Base-by-base conservation (phyloP, 2,888 invertebrate genomes). In the Campopleginae sp. region DNA sequence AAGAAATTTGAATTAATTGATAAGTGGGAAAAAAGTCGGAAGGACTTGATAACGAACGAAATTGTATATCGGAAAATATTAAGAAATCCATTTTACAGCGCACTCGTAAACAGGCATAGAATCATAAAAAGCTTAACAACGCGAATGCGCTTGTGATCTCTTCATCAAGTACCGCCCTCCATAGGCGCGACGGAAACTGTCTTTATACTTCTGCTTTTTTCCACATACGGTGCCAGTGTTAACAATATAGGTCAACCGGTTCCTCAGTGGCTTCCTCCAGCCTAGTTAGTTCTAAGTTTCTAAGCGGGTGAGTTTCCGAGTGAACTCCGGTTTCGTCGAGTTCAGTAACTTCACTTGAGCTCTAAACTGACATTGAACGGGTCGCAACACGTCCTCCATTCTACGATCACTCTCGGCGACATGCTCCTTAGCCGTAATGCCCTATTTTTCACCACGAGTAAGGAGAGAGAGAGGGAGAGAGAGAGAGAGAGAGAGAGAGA, bases 341-440 rank as follows among this genome's bases (percentile, higher is more conserved):
- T 44, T 46, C 68, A 51, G 31, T 48, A 48, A 51, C 48, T 71
- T 48, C 27, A 68, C 68, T 71, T 33, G n/a, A 71, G 33, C 42
- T 71, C 33, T 51, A n/a, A 31, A 33, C 31, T 33, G 33, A 51
- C 70, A 31, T 74, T 48, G 72, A 78, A 76, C 46, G 46, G 19
- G 54, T 54, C 61, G 70, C 48, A 83, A 81, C 48, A 44, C 44
- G 44, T 68, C 14, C 44, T 68, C 27, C 46, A 46, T 68, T 27
- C 23, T 46, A 14, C 68, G 27, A 46, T 44, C 27, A 17, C 31
- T 68, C 7, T 12, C 4, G 7, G 14, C n/a, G 46, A 46, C 68
- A 44, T 68, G 27, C 44, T 27, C 19, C 46, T 27, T 19, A 42
- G 23, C 27, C 46, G 44, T 14, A 17, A n/a, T 68, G 68, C 14